Conservation (phyloP, 2,113 vertebrate genomes). For the Hydrolagus affinis region DNA sequence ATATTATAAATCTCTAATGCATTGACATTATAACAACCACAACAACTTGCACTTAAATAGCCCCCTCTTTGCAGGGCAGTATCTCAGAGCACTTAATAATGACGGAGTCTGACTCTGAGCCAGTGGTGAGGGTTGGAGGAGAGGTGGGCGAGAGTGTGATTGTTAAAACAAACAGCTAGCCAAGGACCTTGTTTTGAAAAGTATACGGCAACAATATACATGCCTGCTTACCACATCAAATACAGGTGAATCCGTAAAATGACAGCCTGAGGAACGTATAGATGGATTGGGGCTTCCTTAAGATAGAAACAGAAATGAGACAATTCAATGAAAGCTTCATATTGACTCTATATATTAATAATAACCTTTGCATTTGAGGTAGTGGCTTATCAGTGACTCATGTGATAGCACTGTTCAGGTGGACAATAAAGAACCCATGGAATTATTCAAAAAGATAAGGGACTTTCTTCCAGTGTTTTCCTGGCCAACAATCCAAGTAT, state of each 20-base stretch:
- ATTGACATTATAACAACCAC: too few species aligned
- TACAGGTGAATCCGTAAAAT: not conserved
- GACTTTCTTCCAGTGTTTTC: not conserved
- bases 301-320: not conserved
- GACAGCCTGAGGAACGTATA: not conserved
- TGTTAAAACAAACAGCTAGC: too few species aligned
- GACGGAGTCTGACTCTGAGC: too few species aligned
- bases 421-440: not conserved
- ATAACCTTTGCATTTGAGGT: not conserved
- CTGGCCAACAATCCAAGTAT: not conserved
- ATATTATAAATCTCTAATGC: too few species aligned
- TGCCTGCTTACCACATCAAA: slow-evolving; percentile 1
- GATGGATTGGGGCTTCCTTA: not conserved
- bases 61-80: too few species aligned
- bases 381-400: not conserved
- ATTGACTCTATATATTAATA: too few species aligned
- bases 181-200: not conserved
- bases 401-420: not conserved
- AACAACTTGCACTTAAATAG: too few species aligned
- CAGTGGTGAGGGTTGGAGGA: too few species aligned
- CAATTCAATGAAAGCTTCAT: too few species aligned
- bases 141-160: too few species aligned
- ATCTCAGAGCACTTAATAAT: too few species aligned
- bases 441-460: not conserved
- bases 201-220: not conserved